Base-by-base conservation (phyloP, 2,113 vertebrate species). In the Cyphomyrus discorhynchus region DNA sequence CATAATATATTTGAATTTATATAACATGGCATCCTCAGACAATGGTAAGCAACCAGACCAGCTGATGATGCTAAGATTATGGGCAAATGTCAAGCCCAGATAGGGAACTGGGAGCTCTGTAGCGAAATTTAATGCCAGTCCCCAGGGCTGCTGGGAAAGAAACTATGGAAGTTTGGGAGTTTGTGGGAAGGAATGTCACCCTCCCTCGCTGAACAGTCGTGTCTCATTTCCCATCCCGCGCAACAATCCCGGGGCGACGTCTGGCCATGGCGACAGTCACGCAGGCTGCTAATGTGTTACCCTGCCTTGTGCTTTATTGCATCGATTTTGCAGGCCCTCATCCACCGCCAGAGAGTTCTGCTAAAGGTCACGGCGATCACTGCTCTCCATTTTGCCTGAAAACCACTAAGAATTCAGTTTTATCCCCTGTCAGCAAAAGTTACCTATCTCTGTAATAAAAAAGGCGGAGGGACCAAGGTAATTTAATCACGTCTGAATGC, bases 361-460 rank as follows among this genome's bases (percentile, higher is more conserved):
- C 88, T 56, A 31, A 83, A 89, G 88, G 88, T 89, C 27, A 62
- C 17, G 47, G 35, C 24, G 70, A 53, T 46, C 77, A 56, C 83
- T 70, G 53, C 21, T 56, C 87, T 47, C 39, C 46, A 56, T 58
- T 80, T 56, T 82, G 49, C 24, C 21, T 17, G 15, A n/a, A 80
- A 89, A 89, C 35, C 39, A 70, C 56, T 62, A 47, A 62, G 62
- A 70, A 47, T 74, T 88, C 58, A n/a, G 24, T 74, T 88, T 88
- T 88, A 74, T 70, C 87, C 53, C 45, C 56, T 88, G 87, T 70
- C 87, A 88, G 87, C 87, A 88, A 45, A 88, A 88, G 58, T 62
- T 62, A 88, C 87, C 35, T 35, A 88, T 88, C 87, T 62, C 56
- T 39, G 56, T 88, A 21, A 70, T 62, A 86, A 53, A 86, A 47